Evolutionary conservation across 1,140 invertebrate genomes (phyloP), one percentile per base, ranked within the genome.

Genomic region (Drosophila teissieri): DNA sequence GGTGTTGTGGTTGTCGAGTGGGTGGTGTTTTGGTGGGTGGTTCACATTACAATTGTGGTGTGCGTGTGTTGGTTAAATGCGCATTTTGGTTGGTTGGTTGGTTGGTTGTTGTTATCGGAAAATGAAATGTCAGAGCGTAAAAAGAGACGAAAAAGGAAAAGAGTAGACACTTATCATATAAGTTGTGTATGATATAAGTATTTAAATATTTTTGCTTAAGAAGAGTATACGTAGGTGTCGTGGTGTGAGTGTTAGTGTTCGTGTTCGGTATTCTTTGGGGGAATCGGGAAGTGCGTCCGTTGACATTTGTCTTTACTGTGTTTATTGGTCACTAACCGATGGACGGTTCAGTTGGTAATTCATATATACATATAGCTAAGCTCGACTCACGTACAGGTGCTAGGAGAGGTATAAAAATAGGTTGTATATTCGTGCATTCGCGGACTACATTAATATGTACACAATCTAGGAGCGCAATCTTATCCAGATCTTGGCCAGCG

Each of bases 111-210:
- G 63, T 75, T 75, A 74, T 80, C 73, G 76, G 84, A 89, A 88
- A 88, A 88, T 88, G 84, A 88, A 88, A 88, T 88, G 85, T 89
- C 76, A 88, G 84, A 89, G 84, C 84, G 84, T 85, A 85, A 90
- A 82, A 83, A 91, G 82, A 91, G 80, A 91, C 82, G 83, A 86
- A 91, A 86, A 91, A 91, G 80, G 80, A 78, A 89, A 89, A 89
- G 75, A 89, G 79, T 88, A 91, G 77, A 91, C 80, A 83, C 80
- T 84, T 90, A 90, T 90, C 86, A 90, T 91, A 90, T 90, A 90
- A 91, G 78, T 90, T 79, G 83, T 88, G 83, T 88, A 83, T 89
- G 83, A 88, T 75, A 85, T 90, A 89, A 61, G 53, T 68, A 62
- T 79, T 74, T 80, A 62, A 73, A 78, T 70, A 75, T 78, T 70